Conservation (phyloP, 2,888 invertebrate genomes). For the Tinea pellionella region DNA sequence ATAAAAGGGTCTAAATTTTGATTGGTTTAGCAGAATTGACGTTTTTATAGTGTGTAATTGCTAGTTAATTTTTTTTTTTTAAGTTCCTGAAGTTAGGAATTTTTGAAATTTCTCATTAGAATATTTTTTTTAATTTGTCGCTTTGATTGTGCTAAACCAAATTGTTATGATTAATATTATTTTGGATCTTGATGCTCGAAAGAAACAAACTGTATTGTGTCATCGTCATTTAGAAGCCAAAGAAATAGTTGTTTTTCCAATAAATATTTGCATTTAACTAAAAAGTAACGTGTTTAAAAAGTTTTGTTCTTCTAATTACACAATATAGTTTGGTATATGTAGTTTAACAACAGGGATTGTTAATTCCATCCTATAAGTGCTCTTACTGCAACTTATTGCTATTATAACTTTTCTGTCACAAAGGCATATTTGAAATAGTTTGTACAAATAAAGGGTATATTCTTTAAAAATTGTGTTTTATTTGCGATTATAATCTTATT, state of each 20-base stretch:
- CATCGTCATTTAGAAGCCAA: conserved; percentile 5
- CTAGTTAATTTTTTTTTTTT: not conserved
- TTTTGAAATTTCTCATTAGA: not conserved
- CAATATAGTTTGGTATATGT: conserved; percentile 9
- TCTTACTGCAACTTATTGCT: conserved; percentile 32
- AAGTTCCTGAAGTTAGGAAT: not conserved
- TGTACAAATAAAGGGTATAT: conserved; percentile 10
- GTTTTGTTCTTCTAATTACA: not conserved
- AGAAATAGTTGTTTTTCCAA: not conserved
- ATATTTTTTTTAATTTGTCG: not conserved
- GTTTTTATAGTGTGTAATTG: conserved; percentile 16
- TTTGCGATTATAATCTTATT: not conserved
- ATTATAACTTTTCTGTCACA: conserved; percentile 4
- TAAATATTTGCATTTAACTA: not conserved
- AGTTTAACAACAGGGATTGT: conserved; percentile 20
- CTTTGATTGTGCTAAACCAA: conserved; percentile 13
- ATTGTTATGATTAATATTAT: not conserved
- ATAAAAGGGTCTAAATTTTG: conserved; percentile 55
- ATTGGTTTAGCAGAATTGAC: conserved; percentile 49
- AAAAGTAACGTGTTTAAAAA: not conserved
- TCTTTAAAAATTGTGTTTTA: not conserved
- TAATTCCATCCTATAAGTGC: conserved; percentile 68
- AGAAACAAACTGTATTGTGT: conserved; percentile 13
- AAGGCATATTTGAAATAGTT: conserved; percentile 1
- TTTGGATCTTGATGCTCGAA: not conserved